These are phyloP conservation scores for Sula dactylatra DNA, from an alignment of 2,113 vertebrate genomes.

Conservation along the genomic window DNA sequence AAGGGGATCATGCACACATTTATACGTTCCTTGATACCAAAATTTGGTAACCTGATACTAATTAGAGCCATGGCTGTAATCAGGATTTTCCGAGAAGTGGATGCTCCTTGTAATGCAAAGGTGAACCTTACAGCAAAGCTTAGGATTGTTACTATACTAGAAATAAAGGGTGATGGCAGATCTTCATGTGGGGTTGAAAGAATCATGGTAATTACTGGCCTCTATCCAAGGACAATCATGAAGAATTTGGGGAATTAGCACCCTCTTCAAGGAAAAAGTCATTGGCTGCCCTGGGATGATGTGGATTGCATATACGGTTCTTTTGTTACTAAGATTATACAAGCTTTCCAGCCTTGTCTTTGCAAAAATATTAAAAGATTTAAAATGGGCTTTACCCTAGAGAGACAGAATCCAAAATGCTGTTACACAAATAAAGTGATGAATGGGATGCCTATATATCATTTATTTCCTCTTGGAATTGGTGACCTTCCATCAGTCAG, in stretches of 20 bases:
- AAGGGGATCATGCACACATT: background rate
- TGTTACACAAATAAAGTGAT: constrained; percentile 46
- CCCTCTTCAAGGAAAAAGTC: background rate
- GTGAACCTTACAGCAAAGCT: background rate
- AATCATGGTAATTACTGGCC: background rate
- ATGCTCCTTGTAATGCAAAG: background rate
- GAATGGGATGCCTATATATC: constrained; percentile 43
- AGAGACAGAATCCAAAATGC: constrained; percentile 11
- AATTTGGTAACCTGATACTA: background rate
- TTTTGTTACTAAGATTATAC: constrained; percentile 11
- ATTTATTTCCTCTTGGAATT: constrained; percentile 65
- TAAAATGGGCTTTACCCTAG: constrained; percentile 32
- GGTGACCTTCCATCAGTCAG: constrained; percentile 58
- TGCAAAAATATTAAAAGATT: constrained; percentile 43
- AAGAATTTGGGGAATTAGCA: constrained; percentile 7
- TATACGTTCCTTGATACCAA: background rate
- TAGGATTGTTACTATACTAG: background rate
- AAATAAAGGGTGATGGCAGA: background rate
- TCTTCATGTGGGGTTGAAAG: background rate
- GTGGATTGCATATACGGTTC: background rate
- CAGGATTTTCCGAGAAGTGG: background rate
- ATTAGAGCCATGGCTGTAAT: background rate
- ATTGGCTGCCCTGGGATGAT: background rate
- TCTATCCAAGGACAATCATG: background rate
- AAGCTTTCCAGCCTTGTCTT: background rate